Base-by-base conservation (phyloP, 2,113 vertebrate species). In the Prochilodus magdalenae region DNA sequence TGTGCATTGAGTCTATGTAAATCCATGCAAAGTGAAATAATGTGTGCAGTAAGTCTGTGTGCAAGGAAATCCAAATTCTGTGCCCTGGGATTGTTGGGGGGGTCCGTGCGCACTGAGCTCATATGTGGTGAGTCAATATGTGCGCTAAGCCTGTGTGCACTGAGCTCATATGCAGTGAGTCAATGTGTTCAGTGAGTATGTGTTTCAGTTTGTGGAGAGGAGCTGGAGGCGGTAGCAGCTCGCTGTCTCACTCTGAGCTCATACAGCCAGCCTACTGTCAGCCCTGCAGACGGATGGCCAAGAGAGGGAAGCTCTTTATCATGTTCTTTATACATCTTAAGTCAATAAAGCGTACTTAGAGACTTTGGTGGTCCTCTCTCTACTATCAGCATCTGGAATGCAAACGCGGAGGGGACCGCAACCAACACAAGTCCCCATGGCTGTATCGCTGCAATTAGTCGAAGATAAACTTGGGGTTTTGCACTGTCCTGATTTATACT, bases 341-440 rank as follows among this genome's bases (percentile, higher is more conserved):
- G 83, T 88, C 84, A 86, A 90, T 90, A 88, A 85, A 89, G 88
- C 87, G 87, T 88, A 86, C 89, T 90, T 89, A 73, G 87, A 88
- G 83, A 88, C 90, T 87, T 91, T 93, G 94, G 93, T 95, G 94
- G 94, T 94, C 93, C 86, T 81, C 83, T 57, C 69, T 77, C 66
- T 79, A 84, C 86, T 93, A 92, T 94, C 92, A 92, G 90, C 87
- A 89, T 93, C 87, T 92, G 93, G 93, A 93, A 92, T 89, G 90
- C 80, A 84, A 86, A 85, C 86, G 75, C 72, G 57, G 87, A 84
- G 81, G 84, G 75, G 85, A 90, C 88, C 86, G 86, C 81, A 88
- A 84, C 87, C 85, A 85, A 72, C 90, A 74, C 79, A 88, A 80
- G 55, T 87, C 73, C 53, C 84, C 82, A 79, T 79, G 77, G 85